Evolutionary conservation across 2,888 invertebrate species (phyloP).

Genomic region (Chrysolina haemoptera): DNA sequence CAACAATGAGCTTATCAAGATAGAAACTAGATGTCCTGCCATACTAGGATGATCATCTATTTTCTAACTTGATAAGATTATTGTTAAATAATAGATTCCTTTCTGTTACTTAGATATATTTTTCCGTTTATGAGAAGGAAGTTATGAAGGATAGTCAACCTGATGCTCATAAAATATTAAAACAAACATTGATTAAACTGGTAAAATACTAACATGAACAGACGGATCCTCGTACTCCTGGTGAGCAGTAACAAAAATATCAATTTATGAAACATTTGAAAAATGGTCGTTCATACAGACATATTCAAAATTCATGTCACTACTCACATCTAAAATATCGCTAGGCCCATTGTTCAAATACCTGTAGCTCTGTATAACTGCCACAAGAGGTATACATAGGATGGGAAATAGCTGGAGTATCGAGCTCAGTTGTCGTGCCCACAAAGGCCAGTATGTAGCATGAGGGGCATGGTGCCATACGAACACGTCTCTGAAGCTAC

Average conservation of each 20-base stretch:
- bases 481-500: conserved; percentile 79
- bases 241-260: conserved; percentile 29
- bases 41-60: too few relatives aligned
- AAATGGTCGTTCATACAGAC: neutral
- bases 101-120: too few relatives aligned
- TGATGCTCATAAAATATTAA: too few relatives aligned
- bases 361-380: conserved; percentile 81
- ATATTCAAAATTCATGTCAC: neutral
- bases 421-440: conserved; percentile 85
- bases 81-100: too few relatives aligned
- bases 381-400: conserved; percentile 81
- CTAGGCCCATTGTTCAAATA: conserved; percentile 88
- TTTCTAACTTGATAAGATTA: too few relatives aligned
- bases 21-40: too few relatives aligned
- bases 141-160: too few relatives aligned
- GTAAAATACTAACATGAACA: conserved; percentile 42
- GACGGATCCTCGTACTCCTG: conserved; percentile 40
- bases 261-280: neutral
- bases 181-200: neutral
- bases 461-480: conserved; percentile 75
- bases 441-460: conserved; percentile 84
- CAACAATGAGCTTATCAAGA: too few relatives aligned
- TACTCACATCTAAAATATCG: conserved; percentile 87
- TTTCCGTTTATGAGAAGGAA: too few relatives aligned
- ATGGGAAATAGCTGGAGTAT: conserved; percentile 84